Evolutionary conservation across 2,797 vertebrate genomes (phyloP), one percentile per base, ranked within the genome.

Genomic region (Lepidocolaptes lacrymiger): DNA sequence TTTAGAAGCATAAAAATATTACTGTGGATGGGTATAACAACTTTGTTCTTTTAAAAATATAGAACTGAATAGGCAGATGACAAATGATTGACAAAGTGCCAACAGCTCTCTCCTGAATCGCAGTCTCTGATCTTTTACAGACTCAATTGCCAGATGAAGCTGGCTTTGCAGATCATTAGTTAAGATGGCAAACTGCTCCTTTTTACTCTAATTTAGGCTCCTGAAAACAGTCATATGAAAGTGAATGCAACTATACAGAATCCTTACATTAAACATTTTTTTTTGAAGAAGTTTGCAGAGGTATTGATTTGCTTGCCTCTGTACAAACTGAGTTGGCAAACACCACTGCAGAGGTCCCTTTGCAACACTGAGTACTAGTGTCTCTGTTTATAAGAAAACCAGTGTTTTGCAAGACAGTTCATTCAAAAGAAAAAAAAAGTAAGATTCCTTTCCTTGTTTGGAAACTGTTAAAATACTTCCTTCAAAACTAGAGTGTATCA

Each of bases 341-440:
- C 0, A 2, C 18, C 18, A 37, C 10, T 48, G 17, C 27, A 86
- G 16, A 76, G 18, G 6, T 58, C 0, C 0, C 8, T 14, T 18
- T 72, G 12, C 9, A 75, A 37, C 24, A 64, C 2, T 9, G 12
- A 62, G 12, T 27, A 55, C 12, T 64, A 55, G 46, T n/a, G 9
- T 30, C 24, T 63, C 67, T 44, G 22, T 77, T 84, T 62, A 18
- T 34, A 75, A 73, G 48, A 74, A 76, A 82, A 39, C 3, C 5
- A 44, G 3, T 46, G 14, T 18, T 69, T 22, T 58, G 14, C 21
- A 82, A 62, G 32, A 28, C 13, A 37, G 5, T 12, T 58, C 3
- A 58, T 36, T 58, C 37, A 44, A 22, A 69, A 30, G 27, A 19
- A 37, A 22, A 6, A 68, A 56, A 66, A 5, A 9, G 1, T 36